These are phyloP conservation scores for Theristicus caerulescens DNA, from an alignment of 2,113 vertebrate genomes.

Conservation along the genomic window DNA sequence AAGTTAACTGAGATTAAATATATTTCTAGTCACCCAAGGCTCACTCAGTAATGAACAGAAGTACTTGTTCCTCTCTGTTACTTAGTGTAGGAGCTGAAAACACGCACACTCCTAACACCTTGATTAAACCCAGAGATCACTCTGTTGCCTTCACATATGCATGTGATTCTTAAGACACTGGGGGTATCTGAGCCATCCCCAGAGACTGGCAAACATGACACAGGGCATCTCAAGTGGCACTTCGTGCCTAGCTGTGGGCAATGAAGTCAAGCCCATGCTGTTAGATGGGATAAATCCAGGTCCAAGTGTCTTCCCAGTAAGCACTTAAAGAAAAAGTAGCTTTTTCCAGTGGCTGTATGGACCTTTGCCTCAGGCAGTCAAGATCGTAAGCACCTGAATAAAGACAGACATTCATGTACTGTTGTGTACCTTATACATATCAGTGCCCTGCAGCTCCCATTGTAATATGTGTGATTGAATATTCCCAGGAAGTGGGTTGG, in stretches of 20 bases:
- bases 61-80: not conserved
- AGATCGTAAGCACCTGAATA: not conserved
- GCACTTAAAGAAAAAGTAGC: not conserved
- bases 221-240: not conserved
- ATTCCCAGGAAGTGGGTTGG: not conserved
- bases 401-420: not conserved
- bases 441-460: not conserved
- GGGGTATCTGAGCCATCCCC: not conserved
- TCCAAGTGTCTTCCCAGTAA: not conserved
- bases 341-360: not conserved
- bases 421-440: not conserved
- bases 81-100: not conserved
- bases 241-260: not conserved
- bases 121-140: not conserved
- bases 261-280: not conserved
- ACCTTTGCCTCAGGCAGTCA: not conserved
- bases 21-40: not conserved
- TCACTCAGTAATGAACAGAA: not conserved
- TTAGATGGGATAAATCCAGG: not conserved
- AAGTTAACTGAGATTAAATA: not conserved
- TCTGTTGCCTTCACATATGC: not conserved
- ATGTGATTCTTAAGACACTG: not conserved
- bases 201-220: not conserved
- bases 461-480: not conserved
- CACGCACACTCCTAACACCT: not conserved